Evolutionary conservation across 1,140 invertebrate genomes (phyloP), one percentile per base, ranked within the genome.

Genomic region (Drosophila yakuba): DNA sequence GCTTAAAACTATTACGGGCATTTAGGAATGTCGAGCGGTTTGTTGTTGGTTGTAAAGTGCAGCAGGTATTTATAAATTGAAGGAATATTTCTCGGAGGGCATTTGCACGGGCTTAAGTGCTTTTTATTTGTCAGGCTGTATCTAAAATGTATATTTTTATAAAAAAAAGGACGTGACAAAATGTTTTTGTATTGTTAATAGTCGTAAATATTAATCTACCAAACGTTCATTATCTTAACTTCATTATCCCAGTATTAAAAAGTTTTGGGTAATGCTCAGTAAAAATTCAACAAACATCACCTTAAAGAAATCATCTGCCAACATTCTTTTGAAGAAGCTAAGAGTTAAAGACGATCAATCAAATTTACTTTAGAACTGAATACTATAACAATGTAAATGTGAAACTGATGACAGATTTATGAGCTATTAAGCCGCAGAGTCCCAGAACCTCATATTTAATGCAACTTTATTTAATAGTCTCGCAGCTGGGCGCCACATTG

Each of bases 31-130:
- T 20, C n/a, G 20, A 43, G 14, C 15, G 20, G 35, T 5, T 63
- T 62, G 44, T 57, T 68, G 48, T 32, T 51, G 39, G 8, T 10
- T 36, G 12, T 3, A 39, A 68, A 68, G 20, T 25, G 59, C 28
- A 15, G 45, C 36, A 64, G 45, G 60, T 51, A 51, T 51, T 64
- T 68, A 56, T 69, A 36, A 71, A 71, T 71, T 50, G 41, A 69
- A 50, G 51, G 23, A 56, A 51, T 64, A 17, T 3, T 32, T 32
- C 7, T 32, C 32, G 32, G 32, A 32, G 32, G 28, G 32, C 32
- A 25, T 25, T 25, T 25, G 32, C 2, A 8, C 8, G 32, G 32
- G 8, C 8, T 10, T 32, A 32, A 32, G 32, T 32, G 32, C 32
- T 8, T 8, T 32, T 8, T 32, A 32, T 32, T 8, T 32, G 32